Evolutionary conservation across 2,797 vertebrate species (phyloP).

Genomic region (Apogon talboti): DNA sequence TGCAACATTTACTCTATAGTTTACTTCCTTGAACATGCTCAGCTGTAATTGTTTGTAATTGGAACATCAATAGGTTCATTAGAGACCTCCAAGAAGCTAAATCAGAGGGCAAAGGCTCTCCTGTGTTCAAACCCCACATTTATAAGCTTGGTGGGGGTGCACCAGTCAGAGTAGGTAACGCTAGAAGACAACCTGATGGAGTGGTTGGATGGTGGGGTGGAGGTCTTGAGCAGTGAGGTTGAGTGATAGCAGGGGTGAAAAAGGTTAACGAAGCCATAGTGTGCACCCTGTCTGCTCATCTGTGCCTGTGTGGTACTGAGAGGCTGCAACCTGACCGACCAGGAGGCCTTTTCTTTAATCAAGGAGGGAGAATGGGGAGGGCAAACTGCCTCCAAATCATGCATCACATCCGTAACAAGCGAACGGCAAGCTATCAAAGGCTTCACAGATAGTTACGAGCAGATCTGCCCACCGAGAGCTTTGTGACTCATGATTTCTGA

Average conservation of each 20-base stretch:
- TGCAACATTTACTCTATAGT: conserved; percentile 37
- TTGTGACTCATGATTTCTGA: conserved; percentile 79
- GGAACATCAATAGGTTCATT: conserved; percentile 75
- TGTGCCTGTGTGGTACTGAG: conserved; percentile 72
- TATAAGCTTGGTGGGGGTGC: conserved; percentile 44
- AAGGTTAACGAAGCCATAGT: conserved; percentile 78
- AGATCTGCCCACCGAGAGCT: conserved; percentile 68
- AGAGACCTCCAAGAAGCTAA: conserved; percentile 68
- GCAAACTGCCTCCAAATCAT: conserved; percentile 77
- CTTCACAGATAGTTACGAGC: conserved; percentile 79
- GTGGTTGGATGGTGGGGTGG: conserved; percentile 5
- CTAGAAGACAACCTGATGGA: conserved; percentile 60
- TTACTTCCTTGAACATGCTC: conserved; percentile 52
- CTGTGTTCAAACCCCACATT: conserved; percentile 69
- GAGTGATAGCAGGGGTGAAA: conserved; percentile 75
- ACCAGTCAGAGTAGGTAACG: conserved; percentile 47
- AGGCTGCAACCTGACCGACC: conserved; percentile 54
- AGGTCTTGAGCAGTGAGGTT: conserved; percentile 41
- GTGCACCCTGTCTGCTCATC: conserved; percentile 47
- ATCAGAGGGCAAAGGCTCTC: conserved; percentile 58
- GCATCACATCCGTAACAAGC: conserved; percentile 82
- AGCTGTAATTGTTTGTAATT: conserved; percentile 69
- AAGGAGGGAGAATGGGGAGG: conserved; percentile 54
- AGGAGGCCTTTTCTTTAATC: conserved; percentile 83
- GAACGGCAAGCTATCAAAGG: conserved; percentile 72